Base-by-base conservation (phyloP, 2,797 vertebrate species). In the Numenius phaeopus region DNA sequence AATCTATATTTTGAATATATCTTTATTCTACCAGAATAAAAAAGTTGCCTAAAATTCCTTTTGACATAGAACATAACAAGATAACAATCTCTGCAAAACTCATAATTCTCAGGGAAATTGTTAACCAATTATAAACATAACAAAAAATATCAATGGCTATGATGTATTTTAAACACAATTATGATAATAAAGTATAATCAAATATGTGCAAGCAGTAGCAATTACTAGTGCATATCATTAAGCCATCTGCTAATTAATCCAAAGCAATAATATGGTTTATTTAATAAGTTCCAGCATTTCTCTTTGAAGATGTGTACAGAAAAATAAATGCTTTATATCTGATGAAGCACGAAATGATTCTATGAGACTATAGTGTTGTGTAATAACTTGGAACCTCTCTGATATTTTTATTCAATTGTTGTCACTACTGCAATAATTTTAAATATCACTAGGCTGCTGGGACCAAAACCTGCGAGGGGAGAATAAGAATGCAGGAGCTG, bases 181-280 rank as follows among this genome's bases (percentile, higher is more conserved):
- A 96, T 86, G 75, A 62, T 95, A 89, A 95, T 82, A 88, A 95
- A 96, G 83, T 90, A 85, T 95, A 92, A 95, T 92, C 84, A 96
- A 94, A 94, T 96, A 95, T 93, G 77, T 93, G 77, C 90, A 95
- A 96, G 94, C 58, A 91, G 82, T 79, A 90, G 84, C 84, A 96
- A 97, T 97, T 97, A 97, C 89, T 83, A 96, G 29, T 89, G 91
- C 57, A 95, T 94, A 96, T 96, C 92, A 91, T 97, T 95, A 96
- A 96, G 46, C 89, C 91, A 96, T 91, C 88, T 94, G 90, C 30
- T 93, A 97, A 97, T 97, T 96, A 97, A 95, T 96, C 92, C 79
- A 92, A 88, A 96, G 79, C 44, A 94, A 80, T 96, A 97, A 94
- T 91, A 89, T 39, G 57, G 52, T 89, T 95, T 96, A 94, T 96